Conservation (phyloP, 1,140 invertebrate genomes). For the Telenomus remus region DNA sequence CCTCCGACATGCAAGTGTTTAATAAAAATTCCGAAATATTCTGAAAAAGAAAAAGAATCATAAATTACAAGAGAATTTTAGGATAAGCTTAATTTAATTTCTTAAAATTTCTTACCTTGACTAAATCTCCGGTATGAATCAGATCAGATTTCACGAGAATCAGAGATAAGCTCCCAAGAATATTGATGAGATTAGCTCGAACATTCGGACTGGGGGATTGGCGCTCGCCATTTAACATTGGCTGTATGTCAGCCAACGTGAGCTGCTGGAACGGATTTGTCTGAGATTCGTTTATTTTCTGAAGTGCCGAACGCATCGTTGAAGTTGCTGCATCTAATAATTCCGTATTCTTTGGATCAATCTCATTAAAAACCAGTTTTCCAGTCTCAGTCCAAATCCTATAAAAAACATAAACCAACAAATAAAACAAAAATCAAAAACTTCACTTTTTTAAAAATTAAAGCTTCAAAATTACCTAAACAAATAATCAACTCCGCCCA, state of each 20-base stretch:
- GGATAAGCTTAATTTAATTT: neutral
- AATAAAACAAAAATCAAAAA: neutral
- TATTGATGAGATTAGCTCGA: slow-evolving; percentile 81
- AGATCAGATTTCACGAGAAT: slow-evolving; percentile 63
- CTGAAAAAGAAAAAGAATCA: slow-evolving; percentile 42
- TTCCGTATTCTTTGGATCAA: slow-evolving; percentile 68
- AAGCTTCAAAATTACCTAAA: slow-evolving; percentile 63
- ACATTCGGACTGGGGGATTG: slow-evolving; percentile 78
- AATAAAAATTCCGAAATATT: slow-evolving; percentile 75
- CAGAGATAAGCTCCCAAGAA: slow-evolving; percentile 79
- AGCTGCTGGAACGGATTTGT: slow-evolving; percentile 68
- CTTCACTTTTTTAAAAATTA: slow-evolving; percentile 7
- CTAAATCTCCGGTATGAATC: slow-evolving; percentile 56
- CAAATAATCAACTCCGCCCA: slow-evolving; percentile 78
- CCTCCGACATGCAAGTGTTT: slow-evolving; percentile 75
- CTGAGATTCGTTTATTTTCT: slow-evolving; percentile 63
- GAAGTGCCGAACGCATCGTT: slow-evolving; percentile 79
- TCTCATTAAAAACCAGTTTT: slow-evolving; percentile 77
- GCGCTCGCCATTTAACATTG: slow-evolving; percentile 78
- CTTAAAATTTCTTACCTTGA: slow-evolving; percentile 63
- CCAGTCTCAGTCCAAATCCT: slow-evolving; percentile 78
- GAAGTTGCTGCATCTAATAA: slow-evolving; percentile 81
- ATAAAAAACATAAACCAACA: slow-evolving; percentile 58
- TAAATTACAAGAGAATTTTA: neutral
- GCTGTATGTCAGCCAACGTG: slow-evolving; percentile 66